Conservation (phyloP, 2,113 vertebrate species). For the Pterocles burchelli region DNA sequence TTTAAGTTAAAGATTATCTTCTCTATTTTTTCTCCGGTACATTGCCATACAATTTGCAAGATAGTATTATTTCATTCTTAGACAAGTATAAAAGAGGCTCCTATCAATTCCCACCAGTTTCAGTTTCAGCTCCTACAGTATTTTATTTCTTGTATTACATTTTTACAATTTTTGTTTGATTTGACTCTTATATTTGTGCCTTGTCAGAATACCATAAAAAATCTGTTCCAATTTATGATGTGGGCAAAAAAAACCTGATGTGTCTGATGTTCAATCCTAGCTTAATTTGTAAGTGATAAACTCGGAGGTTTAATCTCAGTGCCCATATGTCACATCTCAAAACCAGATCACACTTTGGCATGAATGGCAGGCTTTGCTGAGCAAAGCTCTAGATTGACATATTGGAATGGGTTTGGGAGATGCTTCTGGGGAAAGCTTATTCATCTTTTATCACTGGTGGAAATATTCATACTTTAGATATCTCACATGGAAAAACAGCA, state of each 20-base stretch:
- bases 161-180: conserved; percentile 28
- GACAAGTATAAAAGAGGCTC: neutral
- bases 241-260: neutral
- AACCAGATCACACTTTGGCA: conserved; percentile 6
- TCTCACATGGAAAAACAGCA: neutral
- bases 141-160: conserved; percentile 14
- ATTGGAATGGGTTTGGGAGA: conserved; percentile 1
- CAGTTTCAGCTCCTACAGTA: neutral
- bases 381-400: conserved; percentile 2
- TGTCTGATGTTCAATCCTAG: neutral
- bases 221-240: neutral
- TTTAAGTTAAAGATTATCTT: conserved; percentile 28
- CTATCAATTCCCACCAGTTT: neutral
- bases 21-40: neutral
- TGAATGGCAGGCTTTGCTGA: neutral
- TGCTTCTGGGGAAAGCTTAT: conserved; percentile 4
- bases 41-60: conserved; percentile 1
- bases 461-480: conserved; percentile 18
- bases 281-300: conserved; percentile 1
- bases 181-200: neutral
- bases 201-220: conserved; percentile 1
- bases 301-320: conserved; percentile 33
- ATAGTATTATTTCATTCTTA: conserved; percentile 6
- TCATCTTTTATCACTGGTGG: conserved; percentile 8
- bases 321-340: conserved; percentile 36